Conservation (phyloP, 2,113 vertebrate species). For the Nesospiza acunhae region DNA sequence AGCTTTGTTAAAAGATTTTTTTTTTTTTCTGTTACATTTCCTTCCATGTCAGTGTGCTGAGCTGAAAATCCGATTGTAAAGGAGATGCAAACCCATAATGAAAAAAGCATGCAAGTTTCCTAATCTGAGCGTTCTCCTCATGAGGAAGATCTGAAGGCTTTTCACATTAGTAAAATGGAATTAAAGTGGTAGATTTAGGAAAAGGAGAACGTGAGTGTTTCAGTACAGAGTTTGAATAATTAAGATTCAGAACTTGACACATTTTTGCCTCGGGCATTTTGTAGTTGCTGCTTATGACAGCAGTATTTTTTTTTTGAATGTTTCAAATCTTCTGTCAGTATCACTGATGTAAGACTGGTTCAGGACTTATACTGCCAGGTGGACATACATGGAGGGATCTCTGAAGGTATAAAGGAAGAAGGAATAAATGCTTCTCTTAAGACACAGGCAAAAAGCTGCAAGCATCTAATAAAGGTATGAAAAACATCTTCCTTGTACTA, state of each 20-base stretch:
- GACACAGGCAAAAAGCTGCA: background rate
- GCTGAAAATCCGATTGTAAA: background rate
- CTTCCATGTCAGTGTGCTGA: background rate
- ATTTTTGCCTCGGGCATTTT: background rate
- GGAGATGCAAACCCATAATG: background rate
- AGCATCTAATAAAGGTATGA: background rate
- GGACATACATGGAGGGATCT: background rate
- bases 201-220: background rate
- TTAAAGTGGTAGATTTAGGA: background rate
- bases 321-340: background rate
- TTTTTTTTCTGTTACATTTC: background rate
- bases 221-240: background rate
- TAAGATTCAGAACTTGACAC: background rate
- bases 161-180: background rate
- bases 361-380: background rate
- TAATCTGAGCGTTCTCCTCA: background rate
- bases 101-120: background rate
- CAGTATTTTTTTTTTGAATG: background rate
- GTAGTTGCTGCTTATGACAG: background rate
- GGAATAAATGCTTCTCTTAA: background rate
- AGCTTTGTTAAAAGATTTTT: background rate
- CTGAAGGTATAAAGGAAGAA: background rate
- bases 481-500: background rate
- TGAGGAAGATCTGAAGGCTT: background rate
- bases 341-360: background rate